Evolutionary conservation across 2,888 invertebrate genomes (phyloP).

Genomic region (Candidula unifasciata): DNA sequence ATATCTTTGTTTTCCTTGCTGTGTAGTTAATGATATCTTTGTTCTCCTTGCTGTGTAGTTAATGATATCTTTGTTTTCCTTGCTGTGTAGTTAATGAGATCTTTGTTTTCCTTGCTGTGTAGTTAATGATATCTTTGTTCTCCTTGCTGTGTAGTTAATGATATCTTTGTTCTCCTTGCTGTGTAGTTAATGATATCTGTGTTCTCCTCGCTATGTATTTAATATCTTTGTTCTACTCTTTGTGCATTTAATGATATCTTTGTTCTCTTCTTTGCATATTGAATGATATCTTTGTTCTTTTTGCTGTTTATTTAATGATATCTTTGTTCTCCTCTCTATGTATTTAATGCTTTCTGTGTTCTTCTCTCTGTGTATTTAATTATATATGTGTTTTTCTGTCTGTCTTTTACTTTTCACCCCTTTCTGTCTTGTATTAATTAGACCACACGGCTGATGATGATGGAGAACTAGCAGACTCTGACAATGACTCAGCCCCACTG

Average conservation of each 20-base stretch:
- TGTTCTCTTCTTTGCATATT: not conserved
- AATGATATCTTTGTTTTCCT: not conserved
- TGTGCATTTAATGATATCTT: not conserved
- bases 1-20: not conserved
- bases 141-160: not conserved
- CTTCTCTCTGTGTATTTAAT: not conserved
- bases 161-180: not conserved
- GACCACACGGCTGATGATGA: constrained; percentile 12
- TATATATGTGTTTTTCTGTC: not conserved
- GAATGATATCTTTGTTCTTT: not conserved
- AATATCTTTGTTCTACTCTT: not conserved
- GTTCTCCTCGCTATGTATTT: not conserved
- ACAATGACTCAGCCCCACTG: constrained; percentile 48
- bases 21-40: too few relatives aligned
- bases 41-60: not conserved
- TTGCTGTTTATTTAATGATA: not conserved
- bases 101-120: not conserved
- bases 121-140: too few relatives aligned
- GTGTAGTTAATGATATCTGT: not conserved
- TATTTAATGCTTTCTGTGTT: not conserved
- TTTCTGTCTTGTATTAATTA: not conserved
- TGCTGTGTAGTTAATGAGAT: not conserved
- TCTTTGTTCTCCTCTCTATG: not conserved
- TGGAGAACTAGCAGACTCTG: constrained; percentile 88
- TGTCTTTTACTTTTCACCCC: not conserved